Evolutionary conservation across 2,797 vertebrate species (phyloP).

Genomic region (Crocodylus rhombifer): DNA sequence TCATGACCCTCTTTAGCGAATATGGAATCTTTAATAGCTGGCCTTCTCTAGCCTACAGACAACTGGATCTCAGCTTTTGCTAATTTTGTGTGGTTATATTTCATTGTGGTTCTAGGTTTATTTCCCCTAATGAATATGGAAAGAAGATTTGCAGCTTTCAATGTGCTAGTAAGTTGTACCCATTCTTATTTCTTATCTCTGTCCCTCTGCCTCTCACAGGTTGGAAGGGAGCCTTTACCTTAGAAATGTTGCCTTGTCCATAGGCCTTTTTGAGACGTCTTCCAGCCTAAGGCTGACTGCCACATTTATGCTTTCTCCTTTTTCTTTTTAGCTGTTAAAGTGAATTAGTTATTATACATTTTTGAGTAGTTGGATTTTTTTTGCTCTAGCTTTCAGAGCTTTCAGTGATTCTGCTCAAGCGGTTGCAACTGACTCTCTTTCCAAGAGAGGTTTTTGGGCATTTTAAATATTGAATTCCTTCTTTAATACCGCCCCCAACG

Average conservation of each 20-base stretch:
- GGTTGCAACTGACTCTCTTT: slow-evolving; percentile 2
- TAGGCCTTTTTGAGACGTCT: slow-evolving; percentile 25
- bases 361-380: neutral
- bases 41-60: neutral
- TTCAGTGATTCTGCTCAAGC: slow-evolving; percentile 47
- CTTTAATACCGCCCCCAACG: slow-evolving; percentile 25
- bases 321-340: slow-evolving; percentile 18
- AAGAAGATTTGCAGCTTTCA: slow-evolving; percentile 51
- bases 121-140: slow-evolving; percentile 49
- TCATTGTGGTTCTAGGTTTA: neutral
- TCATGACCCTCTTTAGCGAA: neutral
- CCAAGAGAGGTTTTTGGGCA: neutral
- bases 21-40: neutral
- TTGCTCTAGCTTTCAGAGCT: slow-evolving; percentile 15
- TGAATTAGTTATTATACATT: neutral
- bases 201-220: slow-evolving; percentile 51
- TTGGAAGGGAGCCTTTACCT: slow-evolving; percentile 46
- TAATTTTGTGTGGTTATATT: slow-evolving; percentile 16
- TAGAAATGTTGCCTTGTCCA: slow-evolving; percentile 45
- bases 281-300: slow-evolving; percentile 38
- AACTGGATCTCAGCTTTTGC: neutral
- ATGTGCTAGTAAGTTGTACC: slow-evolving; percentile 32
- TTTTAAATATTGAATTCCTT: slow-evolving; percentile 1
- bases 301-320: slow-evolving; percentile 23
- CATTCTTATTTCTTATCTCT: slow-evolving; percentile 68